Percentiles rank a stretch among this genome's conserved stretches.
phyloP scores from a whole-genome alignment of 2,113 vertebrate species.

The Tylochromis polylepis region DNA sequence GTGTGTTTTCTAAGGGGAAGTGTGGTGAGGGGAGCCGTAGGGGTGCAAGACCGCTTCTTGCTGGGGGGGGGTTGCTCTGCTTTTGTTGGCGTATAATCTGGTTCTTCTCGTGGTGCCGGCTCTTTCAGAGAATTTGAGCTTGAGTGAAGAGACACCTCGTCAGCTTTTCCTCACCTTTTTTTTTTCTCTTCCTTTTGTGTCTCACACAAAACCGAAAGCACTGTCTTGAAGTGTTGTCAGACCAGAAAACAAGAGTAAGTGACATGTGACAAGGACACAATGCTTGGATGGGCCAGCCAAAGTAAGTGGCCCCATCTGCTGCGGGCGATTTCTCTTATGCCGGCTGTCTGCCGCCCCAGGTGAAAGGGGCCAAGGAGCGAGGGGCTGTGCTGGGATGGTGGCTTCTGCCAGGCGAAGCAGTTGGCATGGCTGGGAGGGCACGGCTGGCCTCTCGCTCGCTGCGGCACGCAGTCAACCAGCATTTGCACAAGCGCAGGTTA shows the following conservation, averaged over 20 bases:
- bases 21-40: conserved; percentile 15
- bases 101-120: conserved; percentile 49
- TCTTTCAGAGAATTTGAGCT: conserved; percentile 60
- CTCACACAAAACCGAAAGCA: conserved; percentile 40
- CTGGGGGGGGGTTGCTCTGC: conserved; percentile 22
- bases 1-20: conserved; percentile 37
- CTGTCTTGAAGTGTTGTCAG: conserved; percentile 65
- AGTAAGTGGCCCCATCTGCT: conserved; percentile 67
- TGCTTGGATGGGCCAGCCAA: conserved; percentile 56
- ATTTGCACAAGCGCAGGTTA: conserved; percentile 52
- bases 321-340: conserved; percentile 60
- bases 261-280: conserved; percentile 75
- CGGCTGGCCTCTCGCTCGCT: background rate
- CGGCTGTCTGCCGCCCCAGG: conserved; percentile 58
- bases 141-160: conserved; percentile 50
- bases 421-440: conserved; percentile 40
- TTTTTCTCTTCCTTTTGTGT: conserved; percentile 51
- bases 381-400: conserved; percentile 6
- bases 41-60: conserved; percentile 42
- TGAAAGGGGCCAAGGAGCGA: conserved; percentile 36
- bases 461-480: background rate
- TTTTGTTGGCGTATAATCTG: conserved; percentile 72
- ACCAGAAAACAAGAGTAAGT: conserved; percentile 67
- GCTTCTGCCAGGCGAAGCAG: conserved; percentile 41
- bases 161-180: conserved; percentile 57